Base-by-base conservation (phyloP, 2,113 vertebrate species). In the Rhabdomys dilectus region DNA sequence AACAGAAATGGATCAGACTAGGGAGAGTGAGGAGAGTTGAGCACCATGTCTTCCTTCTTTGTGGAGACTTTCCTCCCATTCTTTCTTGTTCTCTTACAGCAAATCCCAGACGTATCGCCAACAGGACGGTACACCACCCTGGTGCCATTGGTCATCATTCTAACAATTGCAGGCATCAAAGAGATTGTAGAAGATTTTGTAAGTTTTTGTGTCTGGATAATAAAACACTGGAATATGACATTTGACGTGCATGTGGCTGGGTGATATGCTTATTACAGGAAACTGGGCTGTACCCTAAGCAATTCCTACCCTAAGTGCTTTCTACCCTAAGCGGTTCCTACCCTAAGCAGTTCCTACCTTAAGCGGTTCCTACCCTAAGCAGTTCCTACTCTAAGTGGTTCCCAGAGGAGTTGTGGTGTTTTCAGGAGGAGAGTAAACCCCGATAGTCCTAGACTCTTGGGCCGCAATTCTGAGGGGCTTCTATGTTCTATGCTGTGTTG, bases 141-240 rank as follows among this genome's bases (percentile, higher is more conserved):
- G 98, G 99, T 99, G 98, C 99, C 99, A 36, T 99, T 99, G 98
- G 99, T 99, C 97, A 99, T 99, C 98, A 99, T 99, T 98, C 99
- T 99, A 97, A 99, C 99, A 3, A 99, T 99, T 97, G 99, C 99
- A 88, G 99, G 99, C 97, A 99, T 99, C 98, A 99, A 99, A 98
- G 99, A 99, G 98, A 99, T 99, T 91, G 99, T 99, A 98, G 99
- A 99, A 99, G 99, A 99, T 98, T 99, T 99, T 97, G 99, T 99
- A 98, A 99, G 99, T 99, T 81, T 96, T 97, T 62, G 60, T 26
- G 95, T 96, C 93, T 17, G 3, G n/a, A 39, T 89, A 84, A 68
- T 87, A 72, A 75, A 78, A 31, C 39, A 22, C 66, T 29, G 6
- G 36, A 56, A 7, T 58, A 39, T 51, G 72, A 5, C 11, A 70